Evolutionary conservation across 2,113 vertebrate genomes (phyloP).

Genomic region (Mastomys coucha): DNA sequence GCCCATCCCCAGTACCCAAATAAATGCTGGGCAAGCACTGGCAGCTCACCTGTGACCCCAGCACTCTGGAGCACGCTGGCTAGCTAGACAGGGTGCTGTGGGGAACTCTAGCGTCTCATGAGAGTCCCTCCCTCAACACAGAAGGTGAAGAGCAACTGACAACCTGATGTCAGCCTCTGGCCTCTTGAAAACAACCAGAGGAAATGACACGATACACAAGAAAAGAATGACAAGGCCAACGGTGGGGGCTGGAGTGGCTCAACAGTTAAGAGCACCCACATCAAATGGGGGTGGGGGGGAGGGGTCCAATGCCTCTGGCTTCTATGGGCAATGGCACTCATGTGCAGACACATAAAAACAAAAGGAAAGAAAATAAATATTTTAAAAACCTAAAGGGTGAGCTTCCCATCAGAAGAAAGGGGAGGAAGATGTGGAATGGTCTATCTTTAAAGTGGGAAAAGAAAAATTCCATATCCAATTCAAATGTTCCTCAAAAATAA

Average conservation of each 20-base stretch:
- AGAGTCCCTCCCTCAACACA: neutral
- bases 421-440: neutral
- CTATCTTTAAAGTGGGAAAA: neutral
- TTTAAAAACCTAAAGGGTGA: neutral
- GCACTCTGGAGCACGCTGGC: neutral
- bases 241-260: neutral
- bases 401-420: conserved; percentile 35
- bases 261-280: neutral
- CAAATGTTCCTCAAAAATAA: conserved; percentile 44
- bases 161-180: neutral
- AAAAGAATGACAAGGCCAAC: neutral
- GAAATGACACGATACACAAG: neutral
- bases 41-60: neutral
- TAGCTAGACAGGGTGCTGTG: neutral
- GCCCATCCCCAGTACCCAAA: neutral
- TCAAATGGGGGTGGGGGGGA: neutral
- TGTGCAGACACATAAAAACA: neutral
- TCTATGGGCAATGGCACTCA: neutral
- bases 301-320: neutral
- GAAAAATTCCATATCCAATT: neutral
- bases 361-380: neutral
- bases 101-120: neutral
- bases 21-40: neutral
- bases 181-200: neutral
- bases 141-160: neutral